A percentile compares a stretch with the other conserved stretches of the same genome.
These are phyloP conservation scores for Coturnix japonica DNA, from an alignment of 2,113 vertebrate genomes.

Conservation along the genomic window DNA sequence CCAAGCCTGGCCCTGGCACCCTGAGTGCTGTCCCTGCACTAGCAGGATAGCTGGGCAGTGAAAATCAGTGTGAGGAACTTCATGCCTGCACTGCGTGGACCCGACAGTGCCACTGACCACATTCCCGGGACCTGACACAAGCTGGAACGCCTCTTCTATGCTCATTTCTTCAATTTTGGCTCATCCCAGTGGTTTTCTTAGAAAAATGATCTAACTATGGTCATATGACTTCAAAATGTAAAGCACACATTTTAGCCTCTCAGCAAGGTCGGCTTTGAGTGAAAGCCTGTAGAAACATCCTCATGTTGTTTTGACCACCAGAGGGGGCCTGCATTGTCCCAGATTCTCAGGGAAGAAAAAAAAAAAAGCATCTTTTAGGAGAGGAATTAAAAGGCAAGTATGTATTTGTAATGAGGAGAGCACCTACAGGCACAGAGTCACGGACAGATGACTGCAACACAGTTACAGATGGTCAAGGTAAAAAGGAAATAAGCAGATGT, in stretches of 20 bases:
- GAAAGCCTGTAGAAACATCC: neutral
- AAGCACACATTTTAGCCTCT: conserved; percentile 12
- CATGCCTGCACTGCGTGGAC: neutral
- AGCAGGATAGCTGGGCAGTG: fast-evolving
- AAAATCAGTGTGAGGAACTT: neutral
- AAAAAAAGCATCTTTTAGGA: neutral
- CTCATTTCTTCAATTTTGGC: conserved; percentile 33
- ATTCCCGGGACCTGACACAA: conserved; percentile 39
- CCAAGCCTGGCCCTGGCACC: neutral
- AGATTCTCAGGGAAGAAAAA: neutral
- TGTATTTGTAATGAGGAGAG: neutral
- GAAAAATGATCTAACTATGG: conserved; percentile 10
- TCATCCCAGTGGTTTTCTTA: neutral
- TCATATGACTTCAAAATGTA: neutral
- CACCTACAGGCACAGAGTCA: neutral
- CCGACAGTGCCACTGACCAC: neutral
- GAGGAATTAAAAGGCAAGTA: neutral
- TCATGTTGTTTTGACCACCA: conserved; percentile 8
- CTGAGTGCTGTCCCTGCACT: fast-evolving
- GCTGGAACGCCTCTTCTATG: neutral
- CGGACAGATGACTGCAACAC: neutral
- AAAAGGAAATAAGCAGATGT: neutral
- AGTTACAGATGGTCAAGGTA: fast-evolving
- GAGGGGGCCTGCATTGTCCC: conserved; percentile 47
- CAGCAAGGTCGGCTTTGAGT: neutral